Conservation (phyloP, 2,888 invertebrate genomes). For the Strigamia maritima region DNA sequence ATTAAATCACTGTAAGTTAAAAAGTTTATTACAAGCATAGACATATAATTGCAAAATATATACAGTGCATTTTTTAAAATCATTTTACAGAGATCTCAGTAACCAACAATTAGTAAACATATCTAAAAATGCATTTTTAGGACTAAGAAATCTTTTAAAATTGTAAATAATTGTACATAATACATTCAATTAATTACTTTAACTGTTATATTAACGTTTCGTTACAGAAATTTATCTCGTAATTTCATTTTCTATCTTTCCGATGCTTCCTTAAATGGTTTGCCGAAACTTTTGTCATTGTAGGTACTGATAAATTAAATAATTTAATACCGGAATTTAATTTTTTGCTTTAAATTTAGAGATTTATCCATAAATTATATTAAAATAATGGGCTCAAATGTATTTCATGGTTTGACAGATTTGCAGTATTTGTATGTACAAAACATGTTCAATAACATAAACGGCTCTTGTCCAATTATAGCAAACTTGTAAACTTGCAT, state of each 20-base stretch:
- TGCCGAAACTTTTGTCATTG: conserved; percentile 43
- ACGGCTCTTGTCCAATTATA: not conserved
- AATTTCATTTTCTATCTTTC: conserved; percentile 44
- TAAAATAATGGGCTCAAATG: conserved; percentile 46
- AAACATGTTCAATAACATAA: not conserved
- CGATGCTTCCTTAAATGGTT: conserved; percentile 46
- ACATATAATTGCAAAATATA: too few relatives aligned
- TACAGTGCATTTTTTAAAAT: not conserved
- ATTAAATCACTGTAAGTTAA: conserved; percentile 44
- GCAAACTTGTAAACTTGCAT: not conserved
- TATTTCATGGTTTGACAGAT: conserved; percentile 48
- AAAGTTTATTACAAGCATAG: not conserved
- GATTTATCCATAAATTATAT: conserved; percentile 48
- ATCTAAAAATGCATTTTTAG: conserved; percentile 49
- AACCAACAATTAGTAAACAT: conserved; percentile 48
- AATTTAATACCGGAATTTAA: not conserved
- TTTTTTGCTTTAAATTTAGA: conserved; percentile 44
- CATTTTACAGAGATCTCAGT: conserved; percentile 48
- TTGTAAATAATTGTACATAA: conserved; percentile 48
- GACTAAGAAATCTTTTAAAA: conserved; percentile 48
- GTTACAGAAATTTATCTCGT: conserved; percentile 45
- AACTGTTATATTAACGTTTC: too few relatives aligned
- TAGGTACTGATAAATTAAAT: conserved; percentile 41
- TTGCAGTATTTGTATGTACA: conserved; percentile 48
- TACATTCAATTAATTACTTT: too few relatives aligned